These are phyloP conservation scores for Ophioderma brevispina DNA, from an alignment of 35 echinoderm and acorn worm species.

Conservation along the genomic window DNA sequence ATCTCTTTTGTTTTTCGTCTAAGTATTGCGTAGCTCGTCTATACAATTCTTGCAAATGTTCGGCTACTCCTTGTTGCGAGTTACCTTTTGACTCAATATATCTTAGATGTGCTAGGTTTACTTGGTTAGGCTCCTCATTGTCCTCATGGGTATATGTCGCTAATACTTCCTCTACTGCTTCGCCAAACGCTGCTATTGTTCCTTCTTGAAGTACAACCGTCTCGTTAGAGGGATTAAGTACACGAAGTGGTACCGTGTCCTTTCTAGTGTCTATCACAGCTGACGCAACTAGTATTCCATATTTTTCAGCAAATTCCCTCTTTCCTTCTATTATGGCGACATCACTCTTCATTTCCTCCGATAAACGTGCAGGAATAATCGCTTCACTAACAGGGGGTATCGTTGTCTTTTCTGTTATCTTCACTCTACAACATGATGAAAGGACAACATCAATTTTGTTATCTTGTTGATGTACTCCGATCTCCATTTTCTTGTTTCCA, in stretches of 20 bases:
- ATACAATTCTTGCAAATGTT: too few relatives aligned
- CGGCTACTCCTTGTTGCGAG: too few relatives aligned
- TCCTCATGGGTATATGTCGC: too few relatives aligned
- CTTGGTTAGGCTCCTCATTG: too few relatives aligned
- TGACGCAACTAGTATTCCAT: background rate
- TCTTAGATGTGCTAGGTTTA: too few relatives aligned
- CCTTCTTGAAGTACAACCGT: background rate
- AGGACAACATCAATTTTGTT: background rate
- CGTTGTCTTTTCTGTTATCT: background rate
- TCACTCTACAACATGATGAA: background rate
- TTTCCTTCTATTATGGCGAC: background rate
- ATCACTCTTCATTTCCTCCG: background rate
- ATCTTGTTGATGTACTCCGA: too few relatives aligned
- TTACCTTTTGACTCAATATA: too few relatives aligned
- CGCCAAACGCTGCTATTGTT: background rate
- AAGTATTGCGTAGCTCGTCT: too few relatives aligned
- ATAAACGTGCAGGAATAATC: background rate
- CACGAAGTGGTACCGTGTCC: background rate
- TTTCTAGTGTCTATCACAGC: background rate
- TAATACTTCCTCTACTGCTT: background rate
- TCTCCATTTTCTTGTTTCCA: background rate
- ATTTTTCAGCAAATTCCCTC: background rate
- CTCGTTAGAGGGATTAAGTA: background rate
- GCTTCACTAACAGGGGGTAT: background rate
- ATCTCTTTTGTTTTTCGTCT: too few relatives aligned